Base-by-base conservation (phyloP, 2,113 vertebrate species). In the Halichoeres trimaculatus region DNA sequence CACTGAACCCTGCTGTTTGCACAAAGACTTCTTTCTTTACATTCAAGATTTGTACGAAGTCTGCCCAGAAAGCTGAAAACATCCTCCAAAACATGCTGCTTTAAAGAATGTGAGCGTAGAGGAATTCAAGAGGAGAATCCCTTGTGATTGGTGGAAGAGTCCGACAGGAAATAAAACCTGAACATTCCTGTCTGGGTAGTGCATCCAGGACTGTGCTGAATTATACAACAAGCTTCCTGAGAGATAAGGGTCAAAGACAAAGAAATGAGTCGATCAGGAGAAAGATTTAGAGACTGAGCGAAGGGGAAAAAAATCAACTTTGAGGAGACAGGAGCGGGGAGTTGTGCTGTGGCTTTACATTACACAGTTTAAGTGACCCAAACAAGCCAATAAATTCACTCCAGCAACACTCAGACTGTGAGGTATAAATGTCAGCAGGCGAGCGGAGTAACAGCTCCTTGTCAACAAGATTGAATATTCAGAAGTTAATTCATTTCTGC, bases 381-480 rank as follows among this genome's bases (percentile, higher is more conserved):
- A 85, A 78, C 68, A 48, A 85, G 77, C 54, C 74, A 36, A 88
- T 89, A 84, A 88, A 88, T 89, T 73, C 71, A 60, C 63, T 48
- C 40, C 34, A 38, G 65, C 76, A 40, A 63, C 76, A 78, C 54
- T 68, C 71, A 26, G 40, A 51, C 68, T 43, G 59, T 35, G 59
- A 61, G 73, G 75, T 70, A 36, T 84, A 87, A 88, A 91, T 87
- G 81, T 87, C 84, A 83, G 56, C 62, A 0, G 53, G 3, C 50
- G 53, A 63, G 22, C 52, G 76, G 52, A 75, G 58, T 51, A 89
- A 79, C 74, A 79, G 78, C 81, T 59, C 76, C 82, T 71, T 82
- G 90, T 91, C 91, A 89, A 85, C 82, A 86, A 85, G 84, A 92
- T 87, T 85, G 87, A 91, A 91, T 91, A 90, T 91, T 90, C 84